A percentile compares a stretch with the other conserved stretches of the same genome.
These are phyloP conservation scores for Scomber japonicus DNA, from an alignment of 2,113 vertebrate genomes.

Conservation along the genomic window DNA sequence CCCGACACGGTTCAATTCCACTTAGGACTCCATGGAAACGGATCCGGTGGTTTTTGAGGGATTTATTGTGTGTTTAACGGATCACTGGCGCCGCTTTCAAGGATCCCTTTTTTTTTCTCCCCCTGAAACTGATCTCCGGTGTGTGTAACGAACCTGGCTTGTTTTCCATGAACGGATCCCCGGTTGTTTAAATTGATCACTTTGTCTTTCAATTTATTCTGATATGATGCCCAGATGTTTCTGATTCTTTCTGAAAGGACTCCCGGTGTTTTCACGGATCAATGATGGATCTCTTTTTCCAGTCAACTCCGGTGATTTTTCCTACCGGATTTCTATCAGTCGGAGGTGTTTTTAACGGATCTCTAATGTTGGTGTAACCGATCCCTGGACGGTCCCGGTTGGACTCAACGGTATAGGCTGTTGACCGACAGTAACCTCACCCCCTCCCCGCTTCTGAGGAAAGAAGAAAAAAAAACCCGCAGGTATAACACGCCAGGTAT, in stretches of 20 bases:
- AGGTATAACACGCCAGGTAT: not conserved
- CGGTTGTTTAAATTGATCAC: no score
- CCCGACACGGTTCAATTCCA: not conserved
- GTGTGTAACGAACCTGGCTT: not conserved
- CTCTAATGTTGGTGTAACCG: not conserved
- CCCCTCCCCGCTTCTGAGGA: not conserved
- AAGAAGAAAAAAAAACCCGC: not conserved
- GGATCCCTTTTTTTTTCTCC: not conserved
- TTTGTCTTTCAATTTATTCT: no score
- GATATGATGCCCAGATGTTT: no score
- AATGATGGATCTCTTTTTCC: conserved; percentile 7
- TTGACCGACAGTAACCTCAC: conserved; percentile 21
- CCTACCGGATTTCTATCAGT: no score
- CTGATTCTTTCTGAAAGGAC: not conserved
- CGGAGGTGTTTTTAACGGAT: conserved; percentile 2
- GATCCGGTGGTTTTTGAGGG: conserved; percentile 6
- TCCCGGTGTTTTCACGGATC: not conserved
- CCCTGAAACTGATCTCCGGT: conserved; percentile 20
- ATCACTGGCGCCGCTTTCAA: not conserved
- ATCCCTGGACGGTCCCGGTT: conserved; percentile 36
- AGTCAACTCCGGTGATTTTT: no score
- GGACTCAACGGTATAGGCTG: conserved; percentile 3
- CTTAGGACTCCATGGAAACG: conserved; percentile 23
- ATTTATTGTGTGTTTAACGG: conserved; percentile 27
- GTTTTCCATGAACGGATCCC: not conserved